Evolutionary conservation across 2,113 vertebrate genomes (phyloP).

Genomic region (Thryonomys swinderianus): DNA sequence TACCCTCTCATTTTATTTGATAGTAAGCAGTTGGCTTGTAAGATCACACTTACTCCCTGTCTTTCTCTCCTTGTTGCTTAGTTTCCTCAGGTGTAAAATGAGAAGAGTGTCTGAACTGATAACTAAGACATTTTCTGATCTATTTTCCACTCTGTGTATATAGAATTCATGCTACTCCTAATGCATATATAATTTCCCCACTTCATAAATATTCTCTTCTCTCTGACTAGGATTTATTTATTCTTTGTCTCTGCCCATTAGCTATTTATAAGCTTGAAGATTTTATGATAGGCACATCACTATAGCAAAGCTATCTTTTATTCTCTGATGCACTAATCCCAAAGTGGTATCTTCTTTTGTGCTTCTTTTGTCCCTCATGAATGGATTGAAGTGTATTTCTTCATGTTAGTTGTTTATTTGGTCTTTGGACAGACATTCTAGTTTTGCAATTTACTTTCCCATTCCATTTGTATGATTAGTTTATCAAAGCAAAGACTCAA

Average conservation of each 20-base stretch:
- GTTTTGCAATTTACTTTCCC: background rate
- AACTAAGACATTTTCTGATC: background rate
- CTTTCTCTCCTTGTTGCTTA: background rate
- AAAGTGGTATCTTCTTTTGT: background rate
- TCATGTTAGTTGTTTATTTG: conserved; percentile 44
- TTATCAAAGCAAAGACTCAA: background rate
- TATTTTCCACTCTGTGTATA: background rate
- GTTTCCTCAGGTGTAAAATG: conserved; percentile 38
- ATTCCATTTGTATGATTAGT: conserved; percentile 40
- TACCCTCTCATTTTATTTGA: background rate
- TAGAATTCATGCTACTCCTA: background rate
- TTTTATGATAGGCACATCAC: background rate
- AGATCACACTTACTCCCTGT: background rate
- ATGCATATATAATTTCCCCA: background rate
- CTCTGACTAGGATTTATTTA: background rate
- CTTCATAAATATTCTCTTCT: conserved; percentile 30
- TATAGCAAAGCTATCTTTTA: background rate
- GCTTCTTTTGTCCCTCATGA: background rate
- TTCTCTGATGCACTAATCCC: background rate
- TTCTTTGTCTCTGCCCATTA: conserved; percentile 20
- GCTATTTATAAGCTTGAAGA: background rate
- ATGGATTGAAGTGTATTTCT: conserved; percentile 50
- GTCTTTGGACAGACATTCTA: conserved; percentile 38
- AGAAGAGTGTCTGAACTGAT: background rate
- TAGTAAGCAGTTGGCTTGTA: background rate